Base-by-base conservation (phyloP, 2,797 vertebrate genomes). In the Diplodus puntazzo region DNA sequence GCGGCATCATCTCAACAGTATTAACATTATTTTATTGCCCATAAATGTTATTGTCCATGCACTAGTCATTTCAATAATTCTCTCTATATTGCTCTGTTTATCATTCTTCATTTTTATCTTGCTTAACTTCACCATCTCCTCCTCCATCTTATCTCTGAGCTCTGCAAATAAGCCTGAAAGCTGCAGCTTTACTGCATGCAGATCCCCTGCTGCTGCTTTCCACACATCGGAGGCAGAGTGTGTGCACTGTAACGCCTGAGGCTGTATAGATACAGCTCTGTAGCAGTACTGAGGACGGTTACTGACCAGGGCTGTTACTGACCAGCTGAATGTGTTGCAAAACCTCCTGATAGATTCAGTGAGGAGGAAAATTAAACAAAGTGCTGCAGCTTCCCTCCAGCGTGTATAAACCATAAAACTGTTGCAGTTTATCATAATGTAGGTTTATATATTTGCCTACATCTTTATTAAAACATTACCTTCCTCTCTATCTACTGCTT, bases 181-280 rank as follows among this genome's bases (percentile, higher is more conserved):
- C 87, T 64, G 69, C 18, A 79, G 90, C 87, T 88, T 81, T 76
- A 74, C 77, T 58, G 60, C 70, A 70, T 67, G 83, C 83, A 84
- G 86, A 87, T 91, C 83, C 75, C 88, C 89, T 82, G 88, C 87
- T 82, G 88, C 87, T 90, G 92, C 81, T 71, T 39, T 75, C 75
- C 69, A 18, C 67, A 54, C 58, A 78, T 82, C 68, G 73, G 67
- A 84, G 79, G 50, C 59, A 64, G 75, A 81, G 48, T 71, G 53
- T 73, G 82, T 54, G 61, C 82, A 80, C 49, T 18, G 67, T n/a
- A 17, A 45, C 77, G 87, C 87, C 60, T 0, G 13, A 62, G 77
- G 87, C 82, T 86, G 77, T 69, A 67, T 13, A 76, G 73, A 81
- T 48, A 65, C 78, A 54, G 69, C 75, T 80, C 80, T 67, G 77